A percentile compares a stretch with the other conserved stretches of the same genome.
Conservation (phyloP, 2,888 invertebrate genomes). For the Thysanoteuthis rhombus region DNA sequence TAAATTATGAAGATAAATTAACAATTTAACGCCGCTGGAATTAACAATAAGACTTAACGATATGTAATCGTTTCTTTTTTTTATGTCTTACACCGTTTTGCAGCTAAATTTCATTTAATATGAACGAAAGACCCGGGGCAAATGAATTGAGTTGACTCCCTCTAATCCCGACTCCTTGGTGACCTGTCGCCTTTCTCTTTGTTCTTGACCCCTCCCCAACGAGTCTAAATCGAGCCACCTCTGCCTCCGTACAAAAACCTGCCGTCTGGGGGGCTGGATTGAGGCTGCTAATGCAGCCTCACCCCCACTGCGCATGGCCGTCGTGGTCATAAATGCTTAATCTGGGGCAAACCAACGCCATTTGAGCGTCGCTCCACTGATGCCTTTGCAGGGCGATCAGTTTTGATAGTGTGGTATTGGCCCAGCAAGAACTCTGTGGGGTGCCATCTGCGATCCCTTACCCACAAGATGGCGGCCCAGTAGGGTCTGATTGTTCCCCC, state of each 20-base stretch:
- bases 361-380: not conserved
- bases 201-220: too few relatives aligned
- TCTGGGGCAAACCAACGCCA: not conserved
- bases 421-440: not conserved
- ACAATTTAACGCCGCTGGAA: not conserved
- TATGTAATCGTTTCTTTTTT: not conserved
- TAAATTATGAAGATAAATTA: not conserved
- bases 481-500: not conserved
- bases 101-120: too few relatives aligned
- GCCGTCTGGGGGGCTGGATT: not conserved
- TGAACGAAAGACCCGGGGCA: too few relatives aligned
- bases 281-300: not conserved
- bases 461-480: not conserved
- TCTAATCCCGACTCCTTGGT: too few relatives aligned
- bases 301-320: not conserved
- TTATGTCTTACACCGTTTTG: too few relatives aligned
- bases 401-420: not conserved
- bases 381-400: not conserved
- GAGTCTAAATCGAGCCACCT: too few relatives aligned
- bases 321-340: not conserved
- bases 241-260: too few relatives aligned
- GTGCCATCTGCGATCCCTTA: not conserved
- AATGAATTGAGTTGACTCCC: too few relatives aligned
- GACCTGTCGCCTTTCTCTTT: too few relatives aligned
- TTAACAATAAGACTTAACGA: not conserved